Conservation (phyloP, 2,113 vertebrate genomes). For the Xiphophorus hellerii region DNA sequence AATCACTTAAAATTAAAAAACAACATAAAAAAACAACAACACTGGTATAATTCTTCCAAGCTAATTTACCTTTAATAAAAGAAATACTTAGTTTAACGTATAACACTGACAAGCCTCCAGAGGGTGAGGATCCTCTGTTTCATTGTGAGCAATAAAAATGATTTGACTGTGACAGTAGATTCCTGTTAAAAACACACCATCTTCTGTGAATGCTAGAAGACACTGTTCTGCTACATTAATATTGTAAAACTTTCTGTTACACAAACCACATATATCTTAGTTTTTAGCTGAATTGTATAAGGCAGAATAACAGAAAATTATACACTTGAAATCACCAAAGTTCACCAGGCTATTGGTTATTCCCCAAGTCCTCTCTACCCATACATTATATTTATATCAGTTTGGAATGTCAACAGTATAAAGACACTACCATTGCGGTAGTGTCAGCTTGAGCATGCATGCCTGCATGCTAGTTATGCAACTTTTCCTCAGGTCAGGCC, state of each 20-base stretch:
- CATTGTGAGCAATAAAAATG: not conserved
- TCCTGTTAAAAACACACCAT: conserved; percentile 3
- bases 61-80: not conserved
- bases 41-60: not conserved
- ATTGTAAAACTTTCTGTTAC: conserved; percentile 35
- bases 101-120: too few relatives aligned
- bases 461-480: not conserved
- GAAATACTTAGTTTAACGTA: too few relatives aligned
- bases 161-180: not conserved
- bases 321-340: not conserved
- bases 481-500: conserved; percentile 8
- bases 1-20: not conserved
- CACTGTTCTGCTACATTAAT: not conserved
- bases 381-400: not conserved
- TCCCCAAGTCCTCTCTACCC: not conserved
- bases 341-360: not conserved
- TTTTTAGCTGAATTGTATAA: conserved; percentile 61
- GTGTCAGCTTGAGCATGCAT: conserved; percentile 26
- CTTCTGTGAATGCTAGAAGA: conserved; percentile 13
- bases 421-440: not conserved
- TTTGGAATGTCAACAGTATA: not conserved
- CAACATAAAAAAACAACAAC: not conserved
- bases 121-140: too few relatives aligned
- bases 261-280: conserved; percentile 27
- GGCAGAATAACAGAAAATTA: conserved; percentile 6